Evolutionary conservation across 1,140 invertebrate genomes (phyloP).

Genomic region (Aricia agestis): DNA sequence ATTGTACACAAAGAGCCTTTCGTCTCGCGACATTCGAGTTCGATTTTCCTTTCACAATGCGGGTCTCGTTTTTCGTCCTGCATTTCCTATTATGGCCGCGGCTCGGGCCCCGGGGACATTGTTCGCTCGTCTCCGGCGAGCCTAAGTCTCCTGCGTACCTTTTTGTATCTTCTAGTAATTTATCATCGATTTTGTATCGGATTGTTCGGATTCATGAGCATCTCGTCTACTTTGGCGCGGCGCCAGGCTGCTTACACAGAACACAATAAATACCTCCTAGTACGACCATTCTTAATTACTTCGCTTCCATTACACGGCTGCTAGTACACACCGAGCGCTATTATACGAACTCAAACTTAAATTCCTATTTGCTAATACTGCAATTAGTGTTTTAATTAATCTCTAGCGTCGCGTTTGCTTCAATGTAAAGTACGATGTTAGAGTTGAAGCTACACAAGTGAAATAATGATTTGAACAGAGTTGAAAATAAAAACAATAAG

Average conservation of each 20-base stretch:
- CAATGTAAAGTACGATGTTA: slow-evolving; percentile 2
- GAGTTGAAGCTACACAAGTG: background rate
- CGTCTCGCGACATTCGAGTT: slow-evolving; percentile 70
- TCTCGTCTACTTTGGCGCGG: slow-evolving; percentile 55
- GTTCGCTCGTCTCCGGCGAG: slow-evolving; percentile 45
- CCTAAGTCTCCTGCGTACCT: slow-evolving; percentile 18
- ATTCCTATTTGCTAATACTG: slow-evolving; percentile 17
- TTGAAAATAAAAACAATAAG: too few species aligned
- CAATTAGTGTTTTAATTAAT: slow-evolving; percentile 15
- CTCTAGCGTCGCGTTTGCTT: background rate
- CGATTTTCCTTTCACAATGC: slow-evolving; percentile 68
- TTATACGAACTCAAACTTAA: slow-evolving; percentile 29
- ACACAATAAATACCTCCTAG: slow-evolving; percentile 65
- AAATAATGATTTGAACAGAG: background rate
- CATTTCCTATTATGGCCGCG: slow-evolving; percentile 60
- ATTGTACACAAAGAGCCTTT: slow-evolving; percentile 70
- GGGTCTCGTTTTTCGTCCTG: slow-evolving; percentile 62
- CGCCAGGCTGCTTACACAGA: slow-evolving; percentile 59
- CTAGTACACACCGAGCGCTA: slow-evolving; percentile 36
- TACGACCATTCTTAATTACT: slow-evolving; percentile 66
- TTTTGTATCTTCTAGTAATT: slow-evolving; percentile 33
- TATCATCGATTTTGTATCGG: slow-evolving; percentile 45
- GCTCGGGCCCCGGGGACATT: slow-evolving; percentile 49
- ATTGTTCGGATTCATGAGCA: slow-evolving; percentile 60
- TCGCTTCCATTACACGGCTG: slow-evolving; percentile 44